Base-by-base conservation (phyloP, 2,113 vertebrate genomes). In the Lynx canadensis region DNA sequence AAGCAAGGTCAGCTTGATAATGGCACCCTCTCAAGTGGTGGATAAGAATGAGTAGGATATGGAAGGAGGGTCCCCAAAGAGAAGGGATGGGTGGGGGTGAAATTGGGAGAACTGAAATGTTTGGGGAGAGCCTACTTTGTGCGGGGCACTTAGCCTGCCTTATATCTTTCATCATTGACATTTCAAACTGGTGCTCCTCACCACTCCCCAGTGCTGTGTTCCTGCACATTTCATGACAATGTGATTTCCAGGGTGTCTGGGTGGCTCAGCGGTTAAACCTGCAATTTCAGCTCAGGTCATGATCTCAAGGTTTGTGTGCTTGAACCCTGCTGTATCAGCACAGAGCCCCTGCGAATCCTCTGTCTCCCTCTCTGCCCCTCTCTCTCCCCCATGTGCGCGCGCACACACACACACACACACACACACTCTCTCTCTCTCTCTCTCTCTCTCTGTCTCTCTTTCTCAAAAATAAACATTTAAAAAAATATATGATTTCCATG, bases 81-180 rank as follows among this genome's bases (percentile, higher is more conserved):
- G 33, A 41, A 48, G 4, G 41, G 80, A 12, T 5, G 2, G 2
- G n/a, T 7, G 11, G 11, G 13, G 60, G 6, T 1, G 3, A 13
- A 4, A 1, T 11, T 52, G n/a, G 41, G 21, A 16, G 11, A 86
- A 74, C 3, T 25, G 65, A 31, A 31, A 60, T 13, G 15, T 36
- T 57, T 4, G 9, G 27, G 18, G 48, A 73, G 93, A 23, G 8
- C 57, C 31, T 50, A 41, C 38, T 38, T 93, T 38, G 1, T 38
- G 38, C 41, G 2, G 21, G 80, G 25, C 31, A 31, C 12, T 74
- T 36, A 80, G 21, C 13, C 33, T 13, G 7, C 0, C n/a, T 41
- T 13, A 7, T 63, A 3, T 50, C 63, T 55, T 83, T 73, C 4
- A 4, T 81, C 87, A 16, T 60, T 92, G 63, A 15, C 7, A 33